These are phyloP conservation scores for Elegia similella DNA, from an alignment of 2,888 invertebrate genomes.

Conservation along the genomic window DNA sequence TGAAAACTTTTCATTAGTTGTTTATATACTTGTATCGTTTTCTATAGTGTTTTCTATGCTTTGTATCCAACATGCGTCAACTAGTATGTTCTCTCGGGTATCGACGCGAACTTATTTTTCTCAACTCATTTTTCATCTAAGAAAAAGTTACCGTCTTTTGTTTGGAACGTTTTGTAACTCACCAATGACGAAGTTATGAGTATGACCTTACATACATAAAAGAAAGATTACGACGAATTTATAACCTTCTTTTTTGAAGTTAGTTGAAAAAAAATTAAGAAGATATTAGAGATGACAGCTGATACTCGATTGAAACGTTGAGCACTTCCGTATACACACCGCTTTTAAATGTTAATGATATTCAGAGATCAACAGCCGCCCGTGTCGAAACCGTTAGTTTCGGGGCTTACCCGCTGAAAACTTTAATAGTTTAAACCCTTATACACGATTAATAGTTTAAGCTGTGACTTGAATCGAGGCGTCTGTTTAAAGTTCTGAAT, in stretches of 20 bases:
- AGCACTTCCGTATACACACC: neutral
- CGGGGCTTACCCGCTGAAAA: slow-evolving; percentile 55
- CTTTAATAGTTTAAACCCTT: slow-evolving; percentile 60
- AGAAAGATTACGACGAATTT: no score
- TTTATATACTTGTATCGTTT: neutral
- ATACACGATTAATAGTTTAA: slow-evolving; percentile 58
- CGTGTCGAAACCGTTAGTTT: slow-evolving; percentile 57
- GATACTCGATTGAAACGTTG: no score
- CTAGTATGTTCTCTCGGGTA: no score
- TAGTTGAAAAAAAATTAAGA: no score
- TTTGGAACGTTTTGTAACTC: no score
- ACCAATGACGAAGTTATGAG: no score
- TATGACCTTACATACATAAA: no score
- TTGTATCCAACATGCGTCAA: neutral
- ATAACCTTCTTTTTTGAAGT: no score
- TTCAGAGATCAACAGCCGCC: slow-evolving; percentile 44
- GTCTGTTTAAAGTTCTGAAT: slow-evolving; percentile 16
- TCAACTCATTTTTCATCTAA: no score
- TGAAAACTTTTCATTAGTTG: neutral
- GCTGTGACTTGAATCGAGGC: slow-evolving; percentile 40
- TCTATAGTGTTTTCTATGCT: neutral
- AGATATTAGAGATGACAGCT: no score
- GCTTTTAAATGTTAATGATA: slow-evolving; percentile 16
- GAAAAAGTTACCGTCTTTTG: no score
- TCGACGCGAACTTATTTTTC: no score